Conservation (phyloP, 2,797 vertebrate species). For the Champsocephalus gunnari region DNA sequence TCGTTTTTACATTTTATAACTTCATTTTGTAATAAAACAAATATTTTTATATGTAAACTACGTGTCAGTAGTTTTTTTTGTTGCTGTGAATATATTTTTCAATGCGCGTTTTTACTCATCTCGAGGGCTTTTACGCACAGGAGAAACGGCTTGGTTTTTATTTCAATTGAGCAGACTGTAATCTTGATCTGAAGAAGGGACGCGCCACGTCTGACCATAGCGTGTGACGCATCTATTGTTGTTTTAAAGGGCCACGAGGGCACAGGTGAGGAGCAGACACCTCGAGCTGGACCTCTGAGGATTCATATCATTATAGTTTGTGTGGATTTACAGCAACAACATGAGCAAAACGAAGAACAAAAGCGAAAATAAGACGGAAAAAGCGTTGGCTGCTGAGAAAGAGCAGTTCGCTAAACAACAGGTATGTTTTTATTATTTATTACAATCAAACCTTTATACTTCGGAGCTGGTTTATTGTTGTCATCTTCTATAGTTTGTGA, state of each 20-base stretch:
- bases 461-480: no score
- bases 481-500: not conserved
- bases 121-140: constrained; percentile 35
- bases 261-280: constrained; percentile 11
- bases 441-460: not conserved
- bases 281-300: not conserved
- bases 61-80: not conserved
- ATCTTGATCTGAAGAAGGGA: accelerated
- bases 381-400: constrained; percentile 92
- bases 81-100: not conserved
- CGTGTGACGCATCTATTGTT: constrained; percentile 3
- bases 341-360: constrained; percentile 90
- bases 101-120: constrained; percentile 9
- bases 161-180: no score
- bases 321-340: constrained; percentile 65
- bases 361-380: constrained; percentile 90
- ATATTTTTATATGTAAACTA: not conserved
- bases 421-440: constrained; percentile 61
- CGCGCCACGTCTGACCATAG: not conserved
- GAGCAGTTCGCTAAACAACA: constrained; percentile 94
- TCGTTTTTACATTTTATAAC: not conserved
- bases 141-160: not conserved
- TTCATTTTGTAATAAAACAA: constrained; percentile 6
- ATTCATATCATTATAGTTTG: not conserved
- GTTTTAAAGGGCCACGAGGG: not conserved